phyloP scores from a whole-genome alignment of 2,888 invertebrate species.

The Catocala fraxini region DNA sequence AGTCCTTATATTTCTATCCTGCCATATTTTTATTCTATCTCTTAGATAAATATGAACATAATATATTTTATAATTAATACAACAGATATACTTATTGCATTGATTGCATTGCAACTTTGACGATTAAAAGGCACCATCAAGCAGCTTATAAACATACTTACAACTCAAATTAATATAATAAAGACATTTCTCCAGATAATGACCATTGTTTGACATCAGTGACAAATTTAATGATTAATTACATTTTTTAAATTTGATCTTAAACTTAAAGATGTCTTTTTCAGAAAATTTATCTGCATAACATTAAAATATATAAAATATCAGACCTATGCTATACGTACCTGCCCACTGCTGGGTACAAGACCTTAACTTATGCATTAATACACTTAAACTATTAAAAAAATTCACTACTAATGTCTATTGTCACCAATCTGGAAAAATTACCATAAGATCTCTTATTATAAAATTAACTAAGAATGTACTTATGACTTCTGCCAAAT shows the following conservation, averaged over 20 bases:
- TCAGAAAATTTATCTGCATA: too few relatives aligned
- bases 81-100: constrained; percentile 23
- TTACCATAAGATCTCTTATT: constrained; percentile 8
- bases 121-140: constrained; percentile 24
- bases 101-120: constrained; percentile 32
- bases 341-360: too few relatives aligned
- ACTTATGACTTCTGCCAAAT: constrained; percentile 88
- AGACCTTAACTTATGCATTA: too few relatives aligned
- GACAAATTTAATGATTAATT: too few relatives aligned
- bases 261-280: too few relatives aligned
- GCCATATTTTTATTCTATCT: constrained; percentile 33
- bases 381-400: neutral
- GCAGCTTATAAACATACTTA: constrained; percentile 1
- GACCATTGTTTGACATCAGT: too few relatives aligned
- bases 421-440: neutral
- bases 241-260: too few relatives aligned
- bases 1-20: constrained; percentile 10
- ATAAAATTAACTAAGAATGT: constrained; percentile 87
- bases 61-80: constrained; percentile 12
- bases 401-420: neutral
- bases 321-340: too few relatives aligned
- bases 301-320: too few relatives aligned
- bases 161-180: neutral
- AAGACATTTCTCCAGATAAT: neutral
- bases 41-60: constrained; percentile 47